A percentile compares a stretch with the other conserved stretches of the same genome.
These are phyloP conservation scores for Eilema depressum DNA, from an alignment of 2,888 invertebrate genomes.

Conservation along the genomic window DNA sequence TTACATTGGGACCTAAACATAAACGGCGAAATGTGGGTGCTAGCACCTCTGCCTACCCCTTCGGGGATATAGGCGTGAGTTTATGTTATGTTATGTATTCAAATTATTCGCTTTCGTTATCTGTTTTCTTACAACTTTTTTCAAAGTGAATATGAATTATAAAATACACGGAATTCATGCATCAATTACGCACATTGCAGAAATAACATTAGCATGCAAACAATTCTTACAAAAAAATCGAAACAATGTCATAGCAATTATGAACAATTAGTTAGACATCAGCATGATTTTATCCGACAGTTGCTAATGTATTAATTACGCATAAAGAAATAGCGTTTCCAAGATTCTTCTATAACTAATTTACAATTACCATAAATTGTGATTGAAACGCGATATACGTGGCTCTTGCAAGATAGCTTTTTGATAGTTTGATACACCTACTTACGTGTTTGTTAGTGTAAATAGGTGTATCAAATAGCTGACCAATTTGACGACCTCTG, in stretches of 20 bases:
- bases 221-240: constrained; percentile 17
- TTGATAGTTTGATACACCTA: not conserved
- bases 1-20: too few species aligned
- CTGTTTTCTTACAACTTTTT: not conserved
- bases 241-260: constrained; percentile 25
- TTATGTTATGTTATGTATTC: too few species aligned
- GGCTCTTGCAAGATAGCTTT: not conserved
- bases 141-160: not conserved
- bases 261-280: constrained; percentile 19
- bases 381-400: constrained; percentile 6
- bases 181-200: constrained; percentile 15
- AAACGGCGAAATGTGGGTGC: too few species aligned
- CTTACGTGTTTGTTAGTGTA: too few species aligned
- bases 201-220: constrained; percentile 24
- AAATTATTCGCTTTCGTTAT: not conserved
- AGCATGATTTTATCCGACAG: constrained; percentile 27
- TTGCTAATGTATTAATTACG: constrained; percentile 29
- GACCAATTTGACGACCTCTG: not conserved
- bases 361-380: constrained; percentile 5
- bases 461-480: not conserved
- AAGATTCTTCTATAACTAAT: constrained; percentile 14
- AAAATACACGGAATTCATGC: not conserved
- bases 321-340: constrained; percentile 22
- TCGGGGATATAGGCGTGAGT: too few species aligned
- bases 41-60: too few species aligned